phyloP scores from a whole-genome alignment of 1,140 invertebrate genomes.

The Heterodera carotae region DNA sequence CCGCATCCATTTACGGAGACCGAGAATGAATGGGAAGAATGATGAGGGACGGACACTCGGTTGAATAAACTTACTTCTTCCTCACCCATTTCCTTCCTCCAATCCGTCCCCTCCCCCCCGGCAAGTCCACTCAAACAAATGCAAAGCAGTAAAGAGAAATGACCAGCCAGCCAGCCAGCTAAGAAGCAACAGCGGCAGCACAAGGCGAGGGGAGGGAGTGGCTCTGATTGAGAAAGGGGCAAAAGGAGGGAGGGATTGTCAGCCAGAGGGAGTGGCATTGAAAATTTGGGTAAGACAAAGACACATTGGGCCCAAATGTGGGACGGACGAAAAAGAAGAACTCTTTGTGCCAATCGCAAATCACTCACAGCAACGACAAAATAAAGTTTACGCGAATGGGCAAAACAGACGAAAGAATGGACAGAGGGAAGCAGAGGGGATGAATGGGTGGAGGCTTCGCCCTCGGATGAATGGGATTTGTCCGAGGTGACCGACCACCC shows the following conservation, averaged over 20 bases:
- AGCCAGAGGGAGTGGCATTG: neutral
- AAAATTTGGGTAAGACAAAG: neutral
- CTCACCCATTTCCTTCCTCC: neutral
- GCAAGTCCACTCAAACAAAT: neutral
- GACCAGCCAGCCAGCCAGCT: neutral
- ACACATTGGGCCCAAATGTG: neutral
- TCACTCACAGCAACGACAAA: neutral
- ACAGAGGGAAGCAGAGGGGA: neutral
- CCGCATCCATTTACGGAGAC: neutral
- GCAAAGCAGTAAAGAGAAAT: neutral
- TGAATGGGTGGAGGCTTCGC: neutral
- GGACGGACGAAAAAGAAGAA: neutral
- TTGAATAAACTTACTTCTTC: neutral
- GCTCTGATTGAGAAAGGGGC: no score
- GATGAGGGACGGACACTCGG: neutral
- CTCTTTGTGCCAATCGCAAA: neutral
- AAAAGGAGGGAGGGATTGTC: neutral
- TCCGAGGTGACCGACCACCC: neutral
- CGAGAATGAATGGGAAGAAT: no score
- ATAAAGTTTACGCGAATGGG: neutral
- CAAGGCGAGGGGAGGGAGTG: neutral
- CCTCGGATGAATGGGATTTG: conserved; percentile 2
- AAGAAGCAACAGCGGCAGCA: neutral
- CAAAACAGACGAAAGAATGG: conserved; percentile 2
- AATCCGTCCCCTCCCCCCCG: neutral